A percentile compares a stretch with the other conserved stretches of the same genome.
Evolutionary conservation across 1,140 invertebrate species (phyloP).

Genomic region (Sinella curviseta): DNA sequence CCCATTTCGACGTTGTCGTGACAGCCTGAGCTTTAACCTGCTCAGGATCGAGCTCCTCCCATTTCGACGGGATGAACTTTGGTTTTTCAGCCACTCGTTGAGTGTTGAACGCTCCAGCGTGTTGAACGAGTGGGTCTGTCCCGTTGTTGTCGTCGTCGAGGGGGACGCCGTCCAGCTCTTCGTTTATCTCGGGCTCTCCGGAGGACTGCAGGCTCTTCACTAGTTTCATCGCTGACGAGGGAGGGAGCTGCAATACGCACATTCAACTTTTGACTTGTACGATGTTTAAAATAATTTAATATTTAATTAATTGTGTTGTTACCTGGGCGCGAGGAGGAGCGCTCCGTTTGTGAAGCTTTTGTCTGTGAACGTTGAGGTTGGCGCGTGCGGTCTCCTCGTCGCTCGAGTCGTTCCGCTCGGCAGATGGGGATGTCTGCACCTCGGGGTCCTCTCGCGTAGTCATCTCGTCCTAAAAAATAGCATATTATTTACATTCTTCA

Average conservation of each 20-base stretch:
- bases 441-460: too few species aligned
- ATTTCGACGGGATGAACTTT: constrained; percentile 81
- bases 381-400: constrained; percentile 16
- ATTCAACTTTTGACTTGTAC: too few species aligned
- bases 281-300: too few species aligned
- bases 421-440: background rate
- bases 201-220: constrained; percentile 44
- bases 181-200: constrained; percentile 50
- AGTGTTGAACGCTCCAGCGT: constrained; percentile 34
- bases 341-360: constrained; percentile 29
- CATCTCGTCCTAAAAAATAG: too few species aligned
- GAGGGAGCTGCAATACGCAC: constrained; percentile 47
- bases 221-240: constrained; percentile 46
- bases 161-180: constrained; percentile 75
- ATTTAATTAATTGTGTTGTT: too few species aligned
- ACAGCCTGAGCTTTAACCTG: constrained; percentile 82
- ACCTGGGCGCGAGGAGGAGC: constrained; percentile 46
- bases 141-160: constrained; percentile 61
- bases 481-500: too few species aligned
- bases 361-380: constrained; percentile 1
- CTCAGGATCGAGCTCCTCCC: constrained; percentile 91
- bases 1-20: constrained; percentile 82
- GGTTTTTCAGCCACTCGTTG: constrained; percentile 50
- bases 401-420: background rate
- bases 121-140: constrained; percentile 44